Evolutionary conservation across 2,888 invertebrate species (phyloP).

Genomic region (Electrophaes corylata): DNA sequence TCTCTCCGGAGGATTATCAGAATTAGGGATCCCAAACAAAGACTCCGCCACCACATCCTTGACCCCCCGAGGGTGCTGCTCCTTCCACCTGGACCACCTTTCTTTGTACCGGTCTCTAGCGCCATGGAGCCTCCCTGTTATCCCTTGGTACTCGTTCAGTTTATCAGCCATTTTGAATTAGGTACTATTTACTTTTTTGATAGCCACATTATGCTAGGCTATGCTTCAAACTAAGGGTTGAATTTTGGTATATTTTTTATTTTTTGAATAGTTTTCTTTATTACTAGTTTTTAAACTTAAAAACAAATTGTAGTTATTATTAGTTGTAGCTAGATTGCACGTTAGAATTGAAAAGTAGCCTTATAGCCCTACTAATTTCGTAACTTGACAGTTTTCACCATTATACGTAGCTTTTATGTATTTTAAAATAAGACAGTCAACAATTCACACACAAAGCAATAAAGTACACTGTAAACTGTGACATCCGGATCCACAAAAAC

Average conservation of each 20-base stretch:
- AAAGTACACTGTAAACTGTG: neutral
- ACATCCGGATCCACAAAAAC: conserved; percentile 15
- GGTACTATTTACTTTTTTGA: conserved; percentile 3
- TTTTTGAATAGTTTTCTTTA: neutral
- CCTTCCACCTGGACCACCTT: conserved; percentile 85
- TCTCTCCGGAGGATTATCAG: conserved; percentile 67
- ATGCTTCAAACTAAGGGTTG: too few relatives aligned
- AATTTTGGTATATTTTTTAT: too few relatives aligned
- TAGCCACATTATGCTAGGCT: neutral
- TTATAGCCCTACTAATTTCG: too few relatives aligned
- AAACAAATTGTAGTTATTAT: neutral
- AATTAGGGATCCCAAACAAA: conserved; percentile 71
- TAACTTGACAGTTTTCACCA: too few relatives aligned
- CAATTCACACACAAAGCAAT: neutral
- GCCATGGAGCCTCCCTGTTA: conserved; percentile 88
- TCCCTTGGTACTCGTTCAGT: conserved; percentile 91
- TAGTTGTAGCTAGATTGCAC: too few relatives aligned
- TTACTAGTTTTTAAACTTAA: too few relatives aligned
- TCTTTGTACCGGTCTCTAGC: conserved; percentile 87
- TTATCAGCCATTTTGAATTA: conserved; percentile 88
- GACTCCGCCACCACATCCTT: conserved; percentile 76
- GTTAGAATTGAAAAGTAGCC: too few relatives aligned
- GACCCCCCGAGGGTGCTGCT: conserved; percentile 83
- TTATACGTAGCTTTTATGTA: neutral
- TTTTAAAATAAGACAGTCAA: neutral